phyloP scores from a whole-genome alignment of 2,113 vertebrate genomes.

The Ginglymostoma cirratum region DNA sequence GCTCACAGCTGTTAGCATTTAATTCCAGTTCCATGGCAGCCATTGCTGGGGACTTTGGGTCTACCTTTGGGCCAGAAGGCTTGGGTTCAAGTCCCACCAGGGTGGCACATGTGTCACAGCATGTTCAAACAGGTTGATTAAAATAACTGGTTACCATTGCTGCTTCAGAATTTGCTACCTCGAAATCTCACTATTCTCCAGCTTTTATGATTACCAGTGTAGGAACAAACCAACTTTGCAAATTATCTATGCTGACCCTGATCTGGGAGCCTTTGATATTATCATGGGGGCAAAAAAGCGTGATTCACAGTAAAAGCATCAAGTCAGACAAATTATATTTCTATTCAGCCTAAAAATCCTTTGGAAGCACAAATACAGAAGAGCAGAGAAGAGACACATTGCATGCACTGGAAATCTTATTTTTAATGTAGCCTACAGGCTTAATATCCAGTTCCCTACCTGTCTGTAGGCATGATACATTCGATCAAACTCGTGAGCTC shows the following conservation, averaged over 20 bases:
- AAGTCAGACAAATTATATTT: not conserved
- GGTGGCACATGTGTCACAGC: too few species aligned
- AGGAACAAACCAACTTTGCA: not conserved
- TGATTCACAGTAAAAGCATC: not conserved
- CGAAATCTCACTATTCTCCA: not conserved
- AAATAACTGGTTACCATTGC: too few species aligned
- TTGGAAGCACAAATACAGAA: not conserved
- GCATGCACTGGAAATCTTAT: not conserved
- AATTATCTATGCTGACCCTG: too few species aligned
- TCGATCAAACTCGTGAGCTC: constrained; percentile 60
- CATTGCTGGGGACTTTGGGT: too few species aligned
- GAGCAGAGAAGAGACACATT: not conserved
- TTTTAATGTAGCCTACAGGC: not conserved
- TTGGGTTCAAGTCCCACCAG: too few species aligned
- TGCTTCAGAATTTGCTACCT: too few species aligned
- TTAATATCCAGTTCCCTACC: constrained; percentile 53
- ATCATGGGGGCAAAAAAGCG: not conserved
- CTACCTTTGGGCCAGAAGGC: too few species aligned
- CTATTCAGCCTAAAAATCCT: not conserved
- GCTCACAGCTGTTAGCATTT: too few species aligned
- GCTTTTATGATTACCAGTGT: too few species aligned
- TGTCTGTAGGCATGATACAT: constrained; percentile 54
- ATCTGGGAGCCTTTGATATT: not conserved
- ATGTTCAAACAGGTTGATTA: too few species aligned
- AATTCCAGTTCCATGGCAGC: too few species aligned